Conservation (phyloP, 2,888 invertebrate genomes). For the Sinohyriopsis cumingii region DNA sequence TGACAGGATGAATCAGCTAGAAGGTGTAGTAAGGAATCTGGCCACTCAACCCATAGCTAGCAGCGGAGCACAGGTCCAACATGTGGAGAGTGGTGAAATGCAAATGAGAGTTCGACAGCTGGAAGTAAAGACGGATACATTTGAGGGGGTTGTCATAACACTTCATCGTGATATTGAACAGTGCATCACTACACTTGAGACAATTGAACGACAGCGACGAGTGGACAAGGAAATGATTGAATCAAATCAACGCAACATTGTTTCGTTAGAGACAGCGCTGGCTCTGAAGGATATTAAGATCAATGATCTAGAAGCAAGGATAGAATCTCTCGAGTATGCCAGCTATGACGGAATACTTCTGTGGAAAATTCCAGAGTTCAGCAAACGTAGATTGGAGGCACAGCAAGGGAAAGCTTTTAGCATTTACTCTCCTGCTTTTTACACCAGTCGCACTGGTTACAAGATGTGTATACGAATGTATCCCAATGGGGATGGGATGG, state of each 20-base stretch:
- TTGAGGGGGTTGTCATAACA: slow-evolving; percentile 51
- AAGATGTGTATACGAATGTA: slow-evolving; percentile 69
- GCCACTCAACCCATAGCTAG: slow-evolving; percentile 10
- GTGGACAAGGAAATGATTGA: slow-evolving; percentile 28
- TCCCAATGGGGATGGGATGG: slow-evolving; percentile 69
- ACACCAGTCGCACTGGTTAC: slow-evolving; percentile 64
- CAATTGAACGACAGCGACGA: slow-evolving; percentile 32
- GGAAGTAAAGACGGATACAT: slow-evolving; percentile 13
- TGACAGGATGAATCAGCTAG: no score
- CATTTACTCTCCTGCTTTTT: slow-evolving; percentile 68
- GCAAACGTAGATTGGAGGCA: slow-evolving; percentile 57
- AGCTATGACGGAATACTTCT: slow-evolving; percentile 63
- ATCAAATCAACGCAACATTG: slow-evolving; percentile 34
- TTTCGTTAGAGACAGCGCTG: slow-evolving; percentile 35
- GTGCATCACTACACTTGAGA: slow-evolving; percentile 49
- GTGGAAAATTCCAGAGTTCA: slow-evolving; percentile 66
- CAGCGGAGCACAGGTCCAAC: slow-evolving; percentile 8
- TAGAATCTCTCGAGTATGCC: slow-evolving; percentile 60
- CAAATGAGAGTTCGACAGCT: slow-evolving; percentile 32
- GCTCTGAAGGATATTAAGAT: slow-evolving; percentile 52
- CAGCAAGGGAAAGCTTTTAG: slow-evolving; percentile 55
- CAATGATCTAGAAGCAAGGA: slow-evolving; percentile 60
- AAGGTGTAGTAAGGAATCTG: no score
- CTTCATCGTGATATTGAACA: slow-evolving; percentile 60
- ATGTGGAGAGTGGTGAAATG: slow-evolving; percentile 22